phyloP scores from a whole-genome alignment of 2,797 vertebrate genomes.

The Pseudochromis fuscus region DNA sequence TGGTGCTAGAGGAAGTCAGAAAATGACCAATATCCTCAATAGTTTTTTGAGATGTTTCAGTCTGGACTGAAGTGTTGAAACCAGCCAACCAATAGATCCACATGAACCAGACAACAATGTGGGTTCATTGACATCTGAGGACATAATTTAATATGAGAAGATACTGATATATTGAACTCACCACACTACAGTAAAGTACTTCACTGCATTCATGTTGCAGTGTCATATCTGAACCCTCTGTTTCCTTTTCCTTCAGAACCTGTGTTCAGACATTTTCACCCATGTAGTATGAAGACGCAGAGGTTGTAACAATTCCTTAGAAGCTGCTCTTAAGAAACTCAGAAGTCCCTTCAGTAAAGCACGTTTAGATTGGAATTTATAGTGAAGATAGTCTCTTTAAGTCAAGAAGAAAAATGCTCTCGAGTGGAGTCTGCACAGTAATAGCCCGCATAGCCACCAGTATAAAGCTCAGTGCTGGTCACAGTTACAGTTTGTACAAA shows the following conservation, averaged over 20 bases:
- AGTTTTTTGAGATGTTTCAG: no score
- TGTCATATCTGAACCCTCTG: not conserved
- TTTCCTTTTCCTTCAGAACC: not conserved
- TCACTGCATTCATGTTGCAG: not conserved
- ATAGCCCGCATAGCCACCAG: not conserved
- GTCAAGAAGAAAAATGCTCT: constrained; percentile 17
- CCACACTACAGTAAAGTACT: not conserved
- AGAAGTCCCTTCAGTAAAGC: not conserved
- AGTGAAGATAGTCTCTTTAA: constrained; percentile 17
- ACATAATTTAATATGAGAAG: no score
- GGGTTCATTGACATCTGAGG: no score
- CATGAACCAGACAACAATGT: no score
- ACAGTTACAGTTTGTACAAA: constrained; percentile 19
- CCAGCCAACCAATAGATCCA: no score
- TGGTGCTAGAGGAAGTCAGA: no score
- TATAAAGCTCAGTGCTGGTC: constrained; percentile 19
- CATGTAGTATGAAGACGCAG: not conserved
- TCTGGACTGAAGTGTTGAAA: no score
- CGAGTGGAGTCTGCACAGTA: constrained; percentile 13
- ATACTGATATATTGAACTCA: no score
- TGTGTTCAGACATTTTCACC: not conserved
- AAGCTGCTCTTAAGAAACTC: no score
- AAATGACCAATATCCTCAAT: no score
- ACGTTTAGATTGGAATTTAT: not conserved
- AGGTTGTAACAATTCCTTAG: not conserved